Base-by-base conservation (phyloP, 2,113 vertebrate species). In the Nyctereutes procyonoides region DNA sequence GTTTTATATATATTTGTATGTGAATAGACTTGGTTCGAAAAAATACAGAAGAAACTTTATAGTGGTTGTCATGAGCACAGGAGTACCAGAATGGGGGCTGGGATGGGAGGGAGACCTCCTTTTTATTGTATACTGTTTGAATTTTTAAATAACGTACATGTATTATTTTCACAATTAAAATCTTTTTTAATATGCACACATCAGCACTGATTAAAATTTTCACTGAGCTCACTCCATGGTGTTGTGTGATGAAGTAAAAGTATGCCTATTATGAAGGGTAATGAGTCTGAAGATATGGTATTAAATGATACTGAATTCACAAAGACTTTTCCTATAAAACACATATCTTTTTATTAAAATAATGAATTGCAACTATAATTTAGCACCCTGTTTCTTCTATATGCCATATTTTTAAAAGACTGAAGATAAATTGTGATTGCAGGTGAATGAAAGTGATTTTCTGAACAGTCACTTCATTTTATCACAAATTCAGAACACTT, bases 131-230 rank as follows among this genome's bases (percentile, higher is more conserved):
- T 95, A 69, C 15, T 76, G 30, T 90, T 87, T 82, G 53, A 87
- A 92, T 67, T 67, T 90, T 92, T 87, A 85, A 79, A 76, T 92
- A 69, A 65, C 60, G 43, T 92, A 92, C 3, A 53, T 69, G 20
- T 19, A 69, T 88, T 93, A 67, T 81, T 93, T 73, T 95, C 69
- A 97, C 38, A 97, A n/a, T 95, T 93, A 62, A 97, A 95, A 82
- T 92, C 15, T n/a, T 96, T 82, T 82, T 96, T 80, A 80, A 63
- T 83, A 93, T 93, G 58, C 22, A 71, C 88, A 91, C 74, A 69
- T 95, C 17, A 96, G 69, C 12, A 79, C 26, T 90, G 73, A 81
- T 87, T 86, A 84, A 76, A 81, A 71, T 51, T 92, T 91, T 67
- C 19, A 26, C 60, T 43, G 38, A 95, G 35, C 63, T 32, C 13